Conservation (phyloP, 2,888 invertebrate genomes). For the Nomada lathburiana region DNA sequence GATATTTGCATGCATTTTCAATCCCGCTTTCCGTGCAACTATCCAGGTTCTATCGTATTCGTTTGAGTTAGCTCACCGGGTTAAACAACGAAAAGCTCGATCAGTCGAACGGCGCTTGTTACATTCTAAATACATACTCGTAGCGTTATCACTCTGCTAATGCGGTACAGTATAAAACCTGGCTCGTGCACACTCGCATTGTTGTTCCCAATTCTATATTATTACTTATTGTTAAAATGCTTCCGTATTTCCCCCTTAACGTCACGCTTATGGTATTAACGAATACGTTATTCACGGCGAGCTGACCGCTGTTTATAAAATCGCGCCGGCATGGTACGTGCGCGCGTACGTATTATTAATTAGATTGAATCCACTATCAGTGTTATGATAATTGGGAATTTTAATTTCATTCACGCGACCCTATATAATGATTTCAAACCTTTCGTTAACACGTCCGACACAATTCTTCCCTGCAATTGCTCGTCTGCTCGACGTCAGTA, state of each 20-base stretch:
- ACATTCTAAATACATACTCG: conserved; percentile 39
- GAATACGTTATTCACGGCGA: conserved; percentile 11
- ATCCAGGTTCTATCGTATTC: neutral
- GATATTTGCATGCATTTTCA: too few species aligned
- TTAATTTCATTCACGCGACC: too few species aligned
- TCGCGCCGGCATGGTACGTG: neutral
- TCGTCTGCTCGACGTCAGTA: conserved; percentile 46
- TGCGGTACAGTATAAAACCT: neutral
- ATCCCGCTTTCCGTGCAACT: too few species aligned
- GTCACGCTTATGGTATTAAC: neutral
- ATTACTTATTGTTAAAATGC: conserved; percentile 34
- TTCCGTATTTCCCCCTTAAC: conserved; percentile 5
- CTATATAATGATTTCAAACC: too few species aligned
- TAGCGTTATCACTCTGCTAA: conserved; percentile 16
- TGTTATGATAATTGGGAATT: too few species aligned
- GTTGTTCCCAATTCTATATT: conserved; percentile 6
- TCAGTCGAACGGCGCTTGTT: conserved; percentile 42
- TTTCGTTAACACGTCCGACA: too few species aligned
- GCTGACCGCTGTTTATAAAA: neutral
- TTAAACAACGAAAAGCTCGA: conserved; percentile 33
- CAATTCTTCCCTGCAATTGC: too few species aligned
- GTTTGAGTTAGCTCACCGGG: conserved; percentile 10
- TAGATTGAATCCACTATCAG: neutral
- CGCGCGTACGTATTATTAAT: neutral
- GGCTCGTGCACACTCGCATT: neutral